phyloP scores from a whole-genome alignment of 1,140 invertebrate genomes.

The Drosophila bocki region DNA sequence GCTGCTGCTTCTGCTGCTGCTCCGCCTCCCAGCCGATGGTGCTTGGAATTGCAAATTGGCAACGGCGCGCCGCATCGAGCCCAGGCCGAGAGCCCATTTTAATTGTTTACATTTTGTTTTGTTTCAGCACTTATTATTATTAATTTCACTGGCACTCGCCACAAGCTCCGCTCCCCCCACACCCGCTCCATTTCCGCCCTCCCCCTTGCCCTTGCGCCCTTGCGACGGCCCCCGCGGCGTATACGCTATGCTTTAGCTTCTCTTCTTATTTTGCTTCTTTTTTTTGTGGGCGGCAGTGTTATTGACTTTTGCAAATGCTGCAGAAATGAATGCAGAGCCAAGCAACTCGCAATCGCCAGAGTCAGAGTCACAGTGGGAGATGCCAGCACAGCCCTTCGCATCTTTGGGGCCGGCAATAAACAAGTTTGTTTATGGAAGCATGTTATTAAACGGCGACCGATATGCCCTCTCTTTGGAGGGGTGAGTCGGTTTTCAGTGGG shows the following conservation, averaged over 20 bases:
- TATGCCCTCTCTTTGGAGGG: not conserved
- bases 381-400: conserved; percentile 56
- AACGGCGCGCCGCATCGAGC: conserved; percentile 64
- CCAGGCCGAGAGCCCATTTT: conserved; percentile 73
- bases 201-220: not conserved
- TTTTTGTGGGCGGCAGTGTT: conserved; percentile 74
- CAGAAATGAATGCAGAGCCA: conserved; percentile 70
- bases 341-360: conserved; percentile 42
- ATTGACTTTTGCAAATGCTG: conserved; percentile 78
- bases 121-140: conserved; percentile 83
- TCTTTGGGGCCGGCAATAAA: conserved; percentile 50
- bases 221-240: conserved; percentile 10
- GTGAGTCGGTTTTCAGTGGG: not conserved
- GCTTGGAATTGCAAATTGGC: conserved; percentile 80
- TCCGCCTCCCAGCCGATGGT: conserved; percentile 42
- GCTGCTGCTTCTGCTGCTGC: conserved; percentile 23
- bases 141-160: conserved; percentile 70
- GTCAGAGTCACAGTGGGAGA: conserved; percentile 57
- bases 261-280: conserved; percentile 2
- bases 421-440: conserved; percentile 62
- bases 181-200: conserved; percentile 7
- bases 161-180: conserved; percentile 12
- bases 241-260: conserved; percentile 8
- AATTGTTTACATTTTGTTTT: conserved; percentile 83
- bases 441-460: conserved; percentile 48